Evolutionary conservation across 2,797 vertebrate genomes (phyloP).

Genomic region (Notolepis coatsorum): DNA sequence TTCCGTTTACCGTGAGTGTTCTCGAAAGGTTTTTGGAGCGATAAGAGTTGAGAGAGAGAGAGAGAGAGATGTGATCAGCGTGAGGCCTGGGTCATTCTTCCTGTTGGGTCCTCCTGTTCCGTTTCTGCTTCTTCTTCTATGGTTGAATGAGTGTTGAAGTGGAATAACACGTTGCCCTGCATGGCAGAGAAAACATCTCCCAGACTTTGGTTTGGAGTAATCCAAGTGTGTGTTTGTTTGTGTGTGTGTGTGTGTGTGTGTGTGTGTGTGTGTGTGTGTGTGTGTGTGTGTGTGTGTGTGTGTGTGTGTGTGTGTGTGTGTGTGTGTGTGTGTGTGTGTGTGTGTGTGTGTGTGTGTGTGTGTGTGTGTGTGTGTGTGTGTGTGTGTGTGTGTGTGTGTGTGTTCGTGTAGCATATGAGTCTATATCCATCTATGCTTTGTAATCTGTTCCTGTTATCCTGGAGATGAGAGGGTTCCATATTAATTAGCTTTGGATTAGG

Average conservation of each 20-base stretch:
- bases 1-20: constrained; percentile 32
- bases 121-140: constrained; percentile 46
- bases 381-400: constrained; percentile 64
- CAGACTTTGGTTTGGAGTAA: constrained; percentile 89
- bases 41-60: neutral
- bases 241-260: constrained; percentile 69
- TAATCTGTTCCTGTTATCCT: constrained; percentile 28
- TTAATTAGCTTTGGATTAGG: constrained; percentile 61
- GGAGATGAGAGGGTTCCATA: constrained; percentile 31
- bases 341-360: constrained; percentile 28
- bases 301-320: constrained; percentile 51
- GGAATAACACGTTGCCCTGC: constrained; percentile 88
- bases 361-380: constrained; percentile 30
- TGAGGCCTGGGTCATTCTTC: constrained; percentile 47
- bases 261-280: constrained; percentile 55
- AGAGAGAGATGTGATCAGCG: constrained; percentile 25
- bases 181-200: constrained; percentile 94
- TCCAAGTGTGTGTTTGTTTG: constrained; percentile 60
- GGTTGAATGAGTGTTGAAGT: constrained; percentile 62
- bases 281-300: constrained; percentile 48
- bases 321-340: constrained; percentile 70
- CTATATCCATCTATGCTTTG: constrained; percentile 28
- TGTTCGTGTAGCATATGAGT: constrained; percentile 22
- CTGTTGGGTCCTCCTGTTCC: constrained; percentile 36
- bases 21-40: constrained; percentile 32